Evolutionary conservation across 2,113 vertebrate genomes (phyloP).

Genomic region (Crotalus tigris): DNA sequence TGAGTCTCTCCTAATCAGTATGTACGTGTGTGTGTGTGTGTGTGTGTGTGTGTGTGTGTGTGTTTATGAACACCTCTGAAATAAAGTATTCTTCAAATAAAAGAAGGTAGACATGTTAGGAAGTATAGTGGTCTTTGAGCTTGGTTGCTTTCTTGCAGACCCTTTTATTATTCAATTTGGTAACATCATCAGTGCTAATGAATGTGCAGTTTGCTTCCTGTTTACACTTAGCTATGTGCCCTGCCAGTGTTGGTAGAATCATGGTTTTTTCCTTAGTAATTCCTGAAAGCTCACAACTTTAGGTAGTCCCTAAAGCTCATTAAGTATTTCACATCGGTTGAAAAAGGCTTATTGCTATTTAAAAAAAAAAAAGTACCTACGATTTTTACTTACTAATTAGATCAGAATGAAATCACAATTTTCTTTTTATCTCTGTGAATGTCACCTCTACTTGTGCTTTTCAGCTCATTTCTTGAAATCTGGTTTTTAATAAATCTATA

Average conservation of each 20-base stretch:
- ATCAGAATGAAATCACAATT: neutral
- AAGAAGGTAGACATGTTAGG: neutral
- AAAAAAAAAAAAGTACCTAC: neutral
- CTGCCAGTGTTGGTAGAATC: neutral
- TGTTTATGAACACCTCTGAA: slow-evolving; percentile 3
- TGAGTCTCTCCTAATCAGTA: neutral
- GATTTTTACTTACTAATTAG: neutral
- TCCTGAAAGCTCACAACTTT: neutral
- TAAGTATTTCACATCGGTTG: neutral
- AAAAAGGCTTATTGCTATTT: neutral
- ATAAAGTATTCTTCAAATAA: slow-evolving; percentile 47
- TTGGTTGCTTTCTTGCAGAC: neutral
- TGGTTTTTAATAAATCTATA: neutral
- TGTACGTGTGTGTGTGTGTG: neutral
- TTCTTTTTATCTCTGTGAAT: neutral
- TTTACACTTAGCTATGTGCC: neutral
- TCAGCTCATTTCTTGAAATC: neutral
- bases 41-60: neutral
- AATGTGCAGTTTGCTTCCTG: neutral
- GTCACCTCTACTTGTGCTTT: neutral
- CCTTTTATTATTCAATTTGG: neutral
- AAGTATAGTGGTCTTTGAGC: neutral
- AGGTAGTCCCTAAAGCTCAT: neutral
- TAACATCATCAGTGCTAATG: neutral
- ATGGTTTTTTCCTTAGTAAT: neutral